These are phyloP conservation scores for Syritta pipiens DNA, from an alignment of 2,888 invertebrate genomes.

Conservation along the genomic window DNA sequence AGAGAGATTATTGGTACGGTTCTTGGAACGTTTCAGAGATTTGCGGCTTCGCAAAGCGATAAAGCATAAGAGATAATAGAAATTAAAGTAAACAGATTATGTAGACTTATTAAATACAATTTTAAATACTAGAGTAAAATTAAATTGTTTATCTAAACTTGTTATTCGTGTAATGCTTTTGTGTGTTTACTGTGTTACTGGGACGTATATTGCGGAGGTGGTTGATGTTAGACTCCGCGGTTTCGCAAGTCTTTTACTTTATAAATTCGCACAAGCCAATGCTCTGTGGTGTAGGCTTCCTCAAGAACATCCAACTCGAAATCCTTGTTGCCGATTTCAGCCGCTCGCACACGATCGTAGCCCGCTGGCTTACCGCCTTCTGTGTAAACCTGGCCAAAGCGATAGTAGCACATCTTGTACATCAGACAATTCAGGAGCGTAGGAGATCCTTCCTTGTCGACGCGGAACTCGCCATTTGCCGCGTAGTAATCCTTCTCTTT, in stretches of 20 bases:
- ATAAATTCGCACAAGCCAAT: slow-evolving; percentile 99
- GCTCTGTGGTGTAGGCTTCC: slow-evolving; percentile 99
- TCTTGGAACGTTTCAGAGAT: slow-evolving; percentile 55
- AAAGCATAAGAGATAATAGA: slow-evolving; percentile 15
- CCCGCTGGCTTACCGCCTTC: slow-evolving; percentile 97
- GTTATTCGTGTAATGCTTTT: slow-evolving; percentile 17
- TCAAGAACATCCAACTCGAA: slow-evolving; percentile 99
- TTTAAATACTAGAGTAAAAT: slow-evolving; percentile 39
- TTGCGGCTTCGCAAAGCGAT: slow-evolving; percentile 36
- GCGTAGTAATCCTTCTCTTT: slow-evolving; percentile 99
- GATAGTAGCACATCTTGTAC: slow-evolving; percentile 99
- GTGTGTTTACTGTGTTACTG: slow-evolving; percentile 20
- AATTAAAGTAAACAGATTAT: background rate
- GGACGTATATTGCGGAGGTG: background rate
- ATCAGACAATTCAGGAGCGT: slow-evolving; percentile 97
- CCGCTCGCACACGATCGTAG: slow-evolving; percentile 96
- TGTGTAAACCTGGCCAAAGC: slow-evolving; percentile 96
- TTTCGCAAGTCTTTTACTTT: slow-evolving; percentile 97
- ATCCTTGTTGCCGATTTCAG: slow-evolving; percentile 99
- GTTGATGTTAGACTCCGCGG: slow-evolving; percentile 84
- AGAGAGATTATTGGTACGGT: slow-evolving; percentile 39
- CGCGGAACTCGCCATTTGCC: slow-evolving; percentile 95
- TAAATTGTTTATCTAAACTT: slow-evolving; percentile 39
- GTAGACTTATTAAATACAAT: slow-evolving; percentile 15
- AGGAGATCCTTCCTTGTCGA: slow-evolving; percentile 95